Evolutionary conservation across 2,888 invertebrate genomes (phyloP), one percentile per base, ranked within the genome.

Genomic region (Cheilosia scutellata): DNA sequence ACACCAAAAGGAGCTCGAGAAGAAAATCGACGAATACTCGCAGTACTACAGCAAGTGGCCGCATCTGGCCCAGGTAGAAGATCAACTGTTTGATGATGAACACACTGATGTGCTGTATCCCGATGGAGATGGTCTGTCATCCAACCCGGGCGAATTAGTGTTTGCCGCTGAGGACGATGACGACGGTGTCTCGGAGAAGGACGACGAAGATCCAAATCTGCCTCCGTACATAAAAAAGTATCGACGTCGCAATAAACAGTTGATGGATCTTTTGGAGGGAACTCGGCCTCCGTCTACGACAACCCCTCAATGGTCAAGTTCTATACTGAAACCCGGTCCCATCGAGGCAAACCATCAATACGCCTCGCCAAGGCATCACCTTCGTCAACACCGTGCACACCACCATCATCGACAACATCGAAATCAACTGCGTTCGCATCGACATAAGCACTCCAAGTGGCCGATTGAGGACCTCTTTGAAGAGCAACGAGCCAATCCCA

Each of bases 141-240:
- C 70, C 13, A 84, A 42, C 20, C 70, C 51, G 0, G 75, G 65
- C 0, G 80, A 80, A 27, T n/a, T 84, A 29, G 70, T 84, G 11
- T 71, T 91, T 13, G 90, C 90, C 20, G 87, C 89, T 31, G 89
- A 89, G 53, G 89, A 90, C 33, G 90, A 90, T 37, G 90, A 90
- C n/a, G 89, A 89, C 53, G 88, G 87, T 4, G 88, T 88, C 5
- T 88, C 89, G 4, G 89, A 89, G 27, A 62, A 90, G 70, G 90
- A 89, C 58, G 90, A 89, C 49, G 90, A 89, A 27, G 91, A 91
- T 53, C 89, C 89, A 16, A 90, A 91, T 78, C 84, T 92, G 62
- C 92, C 92, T 53, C 92, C 92, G 1, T 92, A 92, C 55, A 92
- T 92, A 53, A 91, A 91, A 76, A 92, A 92, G 49, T 92, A 91